Conservation (phyloP, 2,113 vertebrate genomes). For the Megaceryle torquata region DNA sequence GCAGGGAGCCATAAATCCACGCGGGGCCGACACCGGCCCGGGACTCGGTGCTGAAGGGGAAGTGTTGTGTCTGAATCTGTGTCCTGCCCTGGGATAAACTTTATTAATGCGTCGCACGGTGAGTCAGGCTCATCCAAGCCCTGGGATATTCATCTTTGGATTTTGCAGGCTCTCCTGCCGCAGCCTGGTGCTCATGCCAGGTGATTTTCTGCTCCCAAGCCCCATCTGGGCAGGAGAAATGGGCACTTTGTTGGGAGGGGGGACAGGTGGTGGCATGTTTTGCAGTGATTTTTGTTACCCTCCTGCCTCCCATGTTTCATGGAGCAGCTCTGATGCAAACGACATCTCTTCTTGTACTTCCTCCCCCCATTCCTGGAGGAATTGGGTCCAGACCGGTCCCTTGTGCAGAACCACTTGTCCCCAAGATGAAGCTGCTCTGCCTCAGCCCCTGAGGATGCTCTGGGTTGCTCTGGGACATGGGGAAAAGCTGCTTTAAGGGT, state of each 20-base stretch:
- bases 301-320: background rate
- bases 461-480: background rate
- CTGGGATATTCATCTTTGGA: background rate
- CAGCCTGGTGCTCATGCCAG: background rate
- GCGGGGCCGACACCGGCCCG: rapidly evolving
- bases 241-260: background rate
- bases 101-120: background rate
- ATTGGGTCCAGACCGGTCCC: background rate
- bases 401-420: background rate
- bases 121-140: background rate
- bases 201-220: background rate
- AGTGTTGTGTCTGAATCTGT: constrained; percentile 10
- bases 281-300: background rate
- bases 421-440: background rate
- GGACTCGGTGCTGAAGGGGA: background rate
- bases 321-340: background rate
- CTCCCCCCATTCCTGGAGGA: background rate
- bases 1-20: background rate
- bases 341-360: background rate
- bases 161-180: background rate
- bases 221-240: background rate
- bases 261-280: background rate
- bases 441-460: background rate
- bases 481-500: background rate
- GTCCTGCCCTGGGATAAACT: background rate